Percentiles rank a stretch among this genome's conserved stretches.
Evolutionary conservation across 2,888 invertebrate genomes (phyloP).

Genomic region (Seira ritae): DNA sequence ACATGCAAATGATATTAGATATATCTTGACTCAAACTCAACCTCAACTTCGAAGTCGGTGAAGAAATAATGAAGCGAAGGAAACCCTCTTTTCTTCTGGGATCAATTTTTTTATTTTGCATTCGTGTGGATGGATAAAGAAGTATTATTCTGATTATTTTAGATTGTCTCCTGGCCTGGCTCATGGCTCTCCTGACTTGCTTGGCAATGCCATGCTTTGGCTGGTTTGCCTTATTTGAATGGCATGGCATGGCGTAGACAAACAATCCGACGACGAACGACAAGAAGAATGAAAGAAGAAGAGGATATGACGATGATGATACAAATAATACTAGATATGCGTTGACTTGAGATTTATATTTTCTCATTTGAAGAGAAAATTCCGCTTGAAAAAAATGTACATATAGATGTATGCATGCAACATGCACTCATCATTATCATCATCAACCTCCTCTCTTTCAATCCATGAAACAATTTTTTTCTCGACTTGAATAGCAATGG

Average conservation of each 20-base stretch:
- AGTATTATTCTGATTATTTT: neutral
- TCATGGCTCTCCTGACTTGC: no score
- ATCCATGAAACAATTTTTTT: conserved; percentile 6
- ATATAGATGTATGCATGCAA: no score
- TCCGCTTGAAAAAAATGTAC: no score
- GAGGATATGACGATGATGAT: conserved; percentile 6
- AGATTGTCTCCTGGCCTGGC: no score
- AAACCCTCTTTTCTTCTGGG: neutral
- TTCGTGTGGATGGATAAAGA: neutral
- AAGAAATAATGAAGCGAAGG: no score
- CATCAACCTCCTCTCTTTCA: neutral
- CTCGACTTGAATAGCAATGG: neutral
- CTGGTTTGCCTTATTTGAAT: neutral
- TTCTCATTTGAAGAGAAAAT: neutral
- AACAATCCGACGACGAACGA: conserved; percentile 39
- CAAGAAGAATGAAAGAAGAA: conserved; percentile 24
- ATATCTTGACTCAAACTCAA: no score
- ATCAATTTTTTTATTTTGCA: conserved; percentile 11
- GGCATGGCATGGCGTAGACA: conserved; percentile 20
- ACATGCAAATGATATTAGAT: neutral
- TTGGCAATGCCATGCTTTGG: no score
- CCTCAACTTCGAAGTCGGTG: no score
- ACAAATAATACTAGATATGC: no score
- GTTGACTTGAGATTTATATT: conserved; percentile 38
- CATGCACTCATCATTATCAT: neutral